Evolutionary conservation across 2,888 invertebrate species (phyloP).

Genomic region (Mythimna impura): DNA sequence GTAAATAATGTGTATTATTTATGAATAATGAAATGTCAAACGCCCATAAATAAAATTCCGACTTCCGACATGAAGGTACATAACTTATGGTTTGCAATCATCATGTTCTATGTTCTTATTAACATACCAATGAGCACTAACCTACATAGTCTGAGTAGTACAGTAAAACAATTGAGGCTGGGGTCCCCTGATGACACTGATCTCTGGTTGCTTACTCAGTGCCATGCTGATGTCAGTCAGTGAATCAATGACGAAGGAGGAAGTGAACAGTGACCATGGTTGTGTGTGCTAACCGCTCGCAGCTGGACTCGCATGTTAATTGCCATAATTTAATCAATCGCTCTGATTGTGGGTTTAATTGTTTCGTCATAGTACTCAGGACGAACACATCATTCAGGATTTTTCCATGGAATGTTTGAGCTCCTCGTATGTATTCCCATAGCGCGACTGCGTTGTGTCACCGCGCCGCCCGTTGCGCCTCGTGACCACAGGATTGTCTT

Average conservation of each 20-base stretch:
- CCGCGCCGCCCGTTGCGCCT: not conserved
- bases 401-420: constrained; percentile 31
- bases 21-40: constrained; percentile 10
- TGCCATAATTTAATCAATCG: constrained; percentile 49
- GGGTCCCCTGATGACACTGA: not conserved
- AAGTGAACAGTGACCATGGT: constrained; percentile 24
- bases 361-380: constrained; percentile 16
- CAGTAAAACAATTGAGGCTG: not conserved
- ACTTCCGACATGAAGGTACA: not conserved
- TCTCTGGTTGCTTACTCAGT: constrained; percentile 18
- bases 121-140: too few species aligned
- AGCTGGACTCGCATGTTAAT: constrained; percentile 39
- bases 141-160: not conserved
- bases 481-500: too few species aligned
- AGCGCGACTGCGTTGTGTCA: not conserved
- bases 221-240: constrained; percentile 20
- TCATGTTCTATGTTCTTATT: not conserved
- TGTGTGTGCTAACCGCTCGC: constrained; percentile 8
- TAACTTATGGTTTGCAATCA: not conserved
- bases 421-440: not conserved
- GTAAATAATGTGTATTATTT: not conserved
- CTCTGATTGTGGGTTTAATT: constrained; percentile 34
- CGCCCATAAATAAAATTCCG: not conserved
- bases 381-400: constrained; percentile 33
- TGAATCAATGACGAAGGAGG: constrained; percentile 34